These are phyloP conservation scores for Sander lucioperca DNA, from an alignment of 2,113 vertebrate genomes.

Conservation along the genomic window DNA sequence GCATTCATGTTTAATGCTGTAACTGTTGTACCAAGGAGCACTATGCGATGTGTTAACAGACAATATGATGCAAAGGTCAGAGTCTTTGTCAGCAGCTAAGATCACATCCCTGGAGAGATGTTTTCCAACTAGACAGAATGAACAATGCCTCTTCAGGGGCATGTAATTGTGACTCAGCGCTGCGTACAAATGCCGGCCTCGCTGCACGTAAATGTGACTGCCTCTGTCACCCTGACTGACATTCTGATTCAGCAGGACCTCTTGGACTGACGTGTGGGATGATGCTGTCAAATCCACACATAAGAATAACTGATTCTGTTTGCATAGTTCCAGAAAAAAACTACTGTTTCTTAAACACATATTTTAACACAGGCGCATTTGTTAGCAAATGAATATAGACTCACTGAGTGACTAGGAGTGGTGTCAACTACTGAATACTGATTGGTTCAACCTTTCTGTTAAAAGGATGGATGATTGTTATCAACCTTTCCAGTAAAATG, in stretches of 20 bases:
- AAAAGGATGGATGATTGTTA: slow-evolving; percentile 12
- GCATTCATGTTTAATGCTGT: neutral
- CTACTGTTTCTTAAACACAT: neutral
- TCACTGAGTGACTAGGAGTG: slow-evolving; percentile 8
- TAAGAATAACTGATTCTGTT: slow-evolving; percentile 9
- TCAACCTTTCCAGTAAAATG: slow-evolving; percentile 8
- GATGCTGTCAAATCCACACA: slow-evolving; percentile 29
- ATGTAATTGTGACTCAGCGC: slow-evolving; percentile 70
- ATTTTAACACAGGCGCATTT: neutral
- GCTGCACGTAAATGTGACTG: slow-evolving; percentile 70
- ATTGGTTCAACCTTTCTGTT: slow-evolving; percentile 18
- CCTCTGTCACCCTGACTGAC: slow-evolving; percentile 59
- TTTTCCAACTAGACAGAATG: slow-evolving; percentile 68
- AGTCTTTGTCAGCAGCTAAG: slow-evolving; percentile 70
- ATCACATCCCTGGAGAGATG: slow-evolving; percentile 71
- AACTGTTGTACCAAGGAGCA: slow-evolving; percentile 1
- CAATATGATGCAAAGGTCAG: slow-evolving; percentile 73
- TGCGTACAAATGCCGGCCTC: slow-evolving; percentile 43
- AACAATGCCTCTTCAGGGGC: slow-evolving; percentile 70
- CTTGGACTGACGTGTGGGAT: slow-evolving; percentile 27
- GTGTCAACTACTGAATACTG: slow-evolving; percentile 35
- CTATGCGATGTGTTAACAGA: slow-evolving; percentile 48
- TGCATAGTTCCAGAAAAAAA: neutral
- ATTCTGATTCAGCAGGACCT: slow-evolving; percentile 62
- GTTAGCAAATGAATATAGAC: slow-evolving; percentile 6